Evolutionary conservation across 1,140 invertebrate species (phyloP).

Genomic region (Laupala kohalensis): DNA sequence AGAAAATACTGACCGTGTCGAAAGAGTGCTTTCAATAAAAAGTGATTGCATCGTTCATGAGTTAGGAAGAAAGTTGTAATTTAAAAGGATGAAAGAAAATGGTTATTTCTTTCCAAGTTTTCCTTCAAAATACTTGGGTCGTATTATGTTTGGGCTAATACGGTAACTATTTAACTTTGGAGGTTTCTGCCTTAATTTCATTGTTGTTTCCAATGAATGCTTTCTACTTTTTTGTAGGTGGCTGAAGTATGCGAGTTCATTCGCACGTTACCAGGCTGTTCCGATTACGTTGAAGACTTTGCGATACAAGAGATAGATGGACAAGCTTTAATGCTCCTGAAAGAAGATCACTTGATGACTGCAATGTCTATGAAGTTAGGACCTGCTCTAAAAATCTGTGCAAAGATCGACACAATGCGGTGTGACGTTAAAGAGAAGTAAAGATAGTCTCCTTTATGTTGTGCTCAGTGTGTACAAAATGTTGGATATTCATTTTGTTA

Average conservation of each 20-base stretch:
- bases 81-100: no score
- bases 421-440: slow-evolving; percentile 29
- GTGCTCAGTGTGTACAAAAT: background rate
- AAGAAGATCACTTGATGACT: slow-evolving; percentile 87
- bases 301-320: slow-evolving; percentile 90
- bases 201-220: no score
- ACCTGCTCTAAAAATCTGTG: slow-evolving; percentile 87
- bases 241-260: slow-evolving; percentile 75
- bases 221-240: slow-evolving; percentile 33
- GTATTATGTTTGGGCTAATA: no score
- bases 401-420: slow-evolving; percentile 65
- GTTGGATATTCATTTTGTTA: background rate
- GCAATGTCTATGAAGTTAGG: slow-evolving; percentile 91
- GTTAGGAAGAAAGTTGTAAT: no score
- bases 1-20: no score
- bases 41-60: no score
- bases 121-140: no score
- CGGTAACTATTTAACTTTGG: no score
- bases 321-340: slow-evolving; percentile 83
- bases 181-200: no score
- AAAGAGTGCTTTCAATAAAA: no score
- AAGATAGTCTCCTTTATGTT: background rate
- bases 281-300: slow-evolving; percentile 90
- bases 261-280: slow-evolving; percentile 68
- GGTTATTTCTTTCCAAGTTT: no score